Conservation (phyloP, 2,113 vertebrate species). For the Phaethornis superciliosus region DNA sequence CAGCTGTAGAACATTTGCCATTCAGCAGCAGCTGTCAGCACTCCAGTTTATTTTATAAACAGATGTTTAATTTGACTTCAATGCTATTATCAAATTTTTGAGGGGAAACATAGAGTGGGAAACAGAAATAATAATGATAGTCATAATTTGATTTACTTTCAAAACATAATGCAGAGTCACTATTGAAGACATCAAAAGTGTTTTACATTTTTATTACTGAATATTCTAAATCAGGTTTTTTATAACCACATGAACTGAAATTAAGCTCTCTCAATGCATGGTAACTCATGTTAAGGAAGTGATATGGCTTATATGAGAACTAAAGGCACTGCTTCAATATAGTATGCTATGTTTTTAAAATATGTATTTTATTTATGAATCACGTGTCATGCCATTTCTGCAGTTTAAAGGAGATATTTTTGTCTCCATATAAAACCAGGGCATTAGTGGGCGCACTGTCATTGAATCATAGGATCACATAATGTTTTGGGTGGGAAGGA, state of each 20-base stretch:
- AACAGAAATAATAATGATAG: conserved; percentile 70
- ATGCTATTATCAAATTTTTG: conserved; percentile 69
- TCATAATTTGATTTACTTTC: conserved; percentile 72
- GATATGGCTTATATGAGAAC: background rate
- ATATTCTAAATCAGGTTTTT: background rate
- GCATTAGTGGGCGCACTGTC: background rate
- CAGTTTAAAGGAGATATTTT: background rate
- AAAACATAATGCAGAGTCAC: conserved; percentile 59
- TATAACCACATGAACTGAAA: background rate
- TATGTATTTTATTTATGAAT: background rate
- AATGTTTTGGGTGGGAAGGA: too few species aligned
- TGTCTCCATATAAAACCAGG: background rate
- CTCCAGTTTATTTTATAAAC: conserved; percentile 77
- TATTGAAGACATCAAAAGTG: conserved; percentile 47
- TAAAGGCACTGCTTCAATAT: background rate
- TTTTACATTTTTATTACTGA: conserved; percentile 50
- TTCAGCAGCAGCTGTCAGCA: conserved; percentile 75
- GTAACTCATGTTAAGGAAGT: background rate
- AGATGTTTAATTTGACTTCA: conserved; percentile 82
- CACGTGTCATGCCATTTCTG: background rate
- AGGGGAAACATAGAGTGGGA: conserved; percentile 56
- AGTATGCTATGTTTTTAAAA: background rate
- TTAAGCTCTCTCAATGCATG: background rate
- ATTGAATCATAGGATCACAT: too few species aligned
- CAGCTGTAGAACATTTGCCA: conserved; percentile 76